These are phyloP conservation scores for Ataeniobius toweri DNA, from an alignment of 2,797 vertebrate genomes.

Conservation along the genomic window DNA sequence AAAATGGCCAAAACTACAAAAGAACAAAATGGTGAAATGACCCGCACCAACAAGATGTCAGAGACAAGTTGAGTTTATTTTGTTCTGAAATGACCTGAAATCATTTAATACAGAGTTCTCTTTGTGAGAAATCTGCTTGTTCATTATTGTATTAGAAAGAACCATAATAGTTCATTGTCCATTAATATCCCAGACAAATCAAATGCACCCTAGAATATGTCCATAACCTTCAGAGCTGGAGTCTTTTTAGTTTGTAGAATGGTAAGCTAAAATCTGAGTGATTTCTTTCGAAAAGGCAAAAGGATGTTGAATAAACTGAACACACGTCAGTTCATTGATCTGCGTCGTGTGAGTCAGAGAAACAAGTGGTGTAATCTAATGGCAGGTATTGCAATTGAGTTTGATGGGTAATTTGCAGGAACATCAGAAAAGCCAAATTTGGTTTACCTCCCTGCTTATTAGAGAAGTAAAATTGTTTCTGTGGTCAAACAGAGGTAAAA, in stretches of 20 bases:
- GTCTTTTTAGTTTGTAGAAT: neutral
- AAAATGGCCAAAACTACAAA: too few relatives aligned
- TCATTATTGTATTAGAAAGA: too few relatives aligned
- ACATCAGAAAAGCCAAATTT: slow-evolving; percentile 23
- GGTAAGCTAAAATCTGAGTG: neutral
- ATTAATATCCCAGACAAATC: too few relatives aligned
- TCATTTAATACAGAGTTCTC: too few relatives aligned
- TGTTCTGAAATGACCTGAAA: too few relatives aligned
- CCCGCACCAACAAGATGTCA: too few relatives aligned
- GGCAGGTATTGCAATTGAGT: neutral
- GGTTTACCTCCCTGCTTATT: slow-evolving; percentile 22
- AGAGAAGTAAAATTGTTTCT: slow-evolving; percentile 43
- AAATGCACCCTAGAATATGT: too few relatives aligned
- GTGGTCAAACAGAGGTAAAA: slow-evolving; percentile 24
- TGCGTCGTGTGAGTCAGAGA: neutral
- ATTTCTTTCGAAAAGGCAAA: neutral
- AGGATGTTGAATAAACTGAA: slow-evolving; percentile 4
- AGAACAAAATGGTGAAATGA: too few relatives aligned
- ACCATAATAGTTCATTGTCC: too few relatives aligned
- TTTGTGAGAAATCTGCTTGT: too few relatives aligned
- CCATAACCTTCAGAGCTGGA: neutral
- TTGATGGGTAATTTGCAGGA: slow-evolving; percentile 22
- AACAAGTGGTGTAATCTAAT: neutral
- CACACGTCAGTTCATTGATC: neutral
- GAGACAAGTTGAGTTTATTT: too few relatives aligned